Conservation (phyloP, 1,140 invertebrate species). For the Drosophila bipectinata region DNA sequence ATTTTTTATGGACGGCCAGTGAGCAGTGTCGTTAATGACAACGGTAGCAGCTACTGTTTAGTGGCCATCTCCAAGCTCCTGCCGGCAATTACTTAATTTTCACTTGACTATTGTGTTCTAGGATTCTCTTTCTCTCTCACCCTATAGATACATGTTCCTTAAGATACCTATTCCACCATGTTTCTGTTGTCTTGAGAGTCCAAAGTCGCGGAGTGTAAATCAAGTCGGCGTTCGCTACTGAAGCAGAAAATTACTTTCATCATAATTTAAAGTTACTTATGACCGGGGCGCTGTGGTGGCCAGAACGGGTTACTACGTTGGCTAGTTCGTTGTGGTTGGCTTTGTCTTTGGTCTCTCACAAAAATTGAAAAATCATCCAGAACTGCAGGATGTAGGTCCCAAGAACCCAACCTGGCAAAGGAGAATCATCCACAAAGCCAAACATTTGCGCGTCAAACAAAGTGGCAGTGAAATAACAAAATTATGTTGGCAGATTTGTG, state of each 20-base stretch:
- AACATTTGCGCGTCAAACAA: conserved; percentile 82
- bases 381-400: conserved; percentile 52
- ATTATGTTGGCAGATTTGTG: conserved; percentile 82
- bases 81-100: conserved; percentile 77
- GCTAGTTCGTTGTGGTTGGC: neutral
- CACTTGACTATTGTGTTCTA: conserved; percentile 55
- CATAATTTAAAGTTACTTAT: conserved; percentile 83
- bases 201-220: conserved; percentile 9
- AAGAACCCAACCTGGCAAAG: no score
- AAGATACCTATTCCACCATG: no score
- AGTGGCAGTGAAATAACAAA: conserved; percentile 82
- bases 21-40: conserved; percentile 62
- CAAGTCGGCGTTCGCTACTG: conserved; percentile 67
- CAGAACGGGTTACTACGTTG: conserved; percentile 11
- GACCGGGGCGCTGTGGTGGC: conserved; percentile 46
- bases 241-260: conserved; percentile 83
- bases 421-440: conserved; percentile 45
- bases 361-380: conserved; percentile 79
- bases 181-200: no score
- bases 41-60: conserved; percentile 69
- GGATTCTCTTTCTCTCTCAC: neutral
- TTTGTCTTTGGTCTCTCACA: conserved; percentile 6
- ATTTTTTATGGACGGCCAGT: conserved; percentile 14
- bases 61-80: conserved; percentile 34
- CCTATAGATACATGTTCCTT: neutral